These are phyloP conservation scores for Chelonia mydas DNA, from an alignment of 2,797 vertebrate species.

Conservation along the genomic window DNA sequence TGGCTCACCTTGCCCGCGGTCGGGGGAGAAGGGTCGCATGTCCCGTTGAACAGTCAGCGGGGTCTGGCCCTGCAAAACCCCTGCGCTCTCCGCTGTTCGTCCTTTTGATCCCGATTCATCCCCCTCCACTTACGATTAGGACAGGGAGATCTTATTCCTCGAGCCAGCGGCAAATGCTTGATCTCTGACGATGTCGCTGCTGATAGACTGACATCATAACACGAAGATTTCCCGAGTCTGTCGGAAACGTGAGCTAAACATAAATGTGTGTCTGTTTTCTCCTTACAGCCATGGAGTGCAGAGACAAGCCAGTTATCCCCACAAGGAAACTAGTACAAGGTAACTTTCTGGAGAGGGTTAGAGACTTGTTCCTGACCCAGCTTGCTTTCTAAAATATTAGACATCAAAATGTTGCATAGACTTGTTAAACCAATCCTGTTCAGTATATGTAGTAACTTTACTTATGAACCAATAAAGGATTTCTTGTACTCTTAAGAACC, in stretches of 20 bases:
- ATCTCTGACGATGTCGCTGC: background rate
- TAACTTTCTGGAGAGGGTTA: slow-evolving; percentile 65
- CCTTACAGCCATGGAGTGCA: slow-evolving; percentile 88
- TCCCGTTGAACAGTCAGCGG: background rate
- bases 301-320: slow-evolving; percentile 83
- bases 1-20: fast-evolving
- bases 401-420: fast-evolving
- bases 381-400: fast-evolving
- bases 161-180: background rate
- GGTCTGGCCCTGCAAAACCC: background rate
- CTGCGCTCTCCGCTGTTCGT: too few species aligned
- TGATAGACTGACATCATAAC: fast-evolving
- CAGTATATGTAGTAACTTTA: fast-evolving
- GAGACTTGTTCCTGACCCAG: background rate
- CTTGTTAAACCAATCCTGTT: fast-evolving
- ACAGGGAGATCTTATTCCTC: background rate
- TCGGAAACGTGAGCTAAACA: fast-evolving
- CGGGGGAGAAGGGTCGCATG: background rate
- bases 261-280: background rate
- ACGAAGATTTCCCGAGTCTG: fast-evolving
- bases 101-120: too few species aligned
- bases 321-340: slow-evolving; percentile 94
- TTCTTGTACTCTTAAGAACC: fast-evolving
- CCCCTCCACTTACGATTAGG: background rate
- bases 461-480: fast-evolving